These are phyloP conservation scores for Rhynchonycteris naso DNA, from an alignment of 2,797 vertebrate genomes.

Conservation along the genomic window DNA sequence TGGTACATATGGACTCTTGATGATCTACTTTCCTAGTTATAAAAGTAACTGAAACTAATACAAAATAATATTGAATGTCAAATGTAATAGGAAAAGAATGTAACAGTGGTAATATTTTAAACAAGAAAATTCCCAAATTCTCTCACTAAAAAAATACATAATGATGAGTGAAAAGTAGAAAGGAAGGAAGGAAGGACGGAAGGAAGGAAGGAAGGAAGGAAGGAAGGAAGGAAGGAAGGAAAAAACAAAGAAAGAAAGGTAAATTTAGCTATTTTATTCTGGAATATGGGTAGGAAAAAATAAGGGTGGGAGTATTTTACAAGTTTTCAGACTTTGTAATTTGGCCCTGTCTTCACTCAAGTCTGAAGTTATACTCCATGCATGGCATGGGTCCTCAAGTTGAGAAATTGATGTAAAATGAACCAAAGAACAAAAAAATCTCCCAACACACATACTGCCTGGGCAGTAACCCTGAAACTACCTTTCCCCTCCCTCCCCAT, in stretches of 20 bases:
- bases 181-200: no score
- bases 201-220: background rate
- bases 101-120: background rate
- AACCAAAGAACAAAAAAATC: background rate
- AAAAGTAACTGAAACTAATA: background rate
- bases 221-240: no score
- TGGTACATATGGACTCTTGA: background rate
- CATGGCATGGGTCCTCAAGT: background rate
- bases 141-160: background rate
- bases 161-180: background rate
- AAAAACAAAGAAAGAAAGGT: background rate
- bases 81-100: background rate
- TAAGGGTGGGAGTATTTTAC: background rate
- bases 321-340: background rate
- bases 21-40: background rate
- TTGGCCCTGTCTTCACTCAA: background rate
- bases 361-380: background rate
- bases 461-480: background rate
- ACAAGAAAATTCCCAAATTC: background rate
- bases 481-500: background rate
- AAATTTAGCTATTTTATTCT: background rate
- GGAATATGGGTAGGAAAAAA: background rate
- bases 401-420: background rate
- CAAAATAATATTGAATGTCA: background rate
- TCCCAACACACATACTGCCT: background rate